phyloP scores from a whole-genome alignment of 2,888 invertebrate genomes.

The Lycophotia porphyrea region DNA sequence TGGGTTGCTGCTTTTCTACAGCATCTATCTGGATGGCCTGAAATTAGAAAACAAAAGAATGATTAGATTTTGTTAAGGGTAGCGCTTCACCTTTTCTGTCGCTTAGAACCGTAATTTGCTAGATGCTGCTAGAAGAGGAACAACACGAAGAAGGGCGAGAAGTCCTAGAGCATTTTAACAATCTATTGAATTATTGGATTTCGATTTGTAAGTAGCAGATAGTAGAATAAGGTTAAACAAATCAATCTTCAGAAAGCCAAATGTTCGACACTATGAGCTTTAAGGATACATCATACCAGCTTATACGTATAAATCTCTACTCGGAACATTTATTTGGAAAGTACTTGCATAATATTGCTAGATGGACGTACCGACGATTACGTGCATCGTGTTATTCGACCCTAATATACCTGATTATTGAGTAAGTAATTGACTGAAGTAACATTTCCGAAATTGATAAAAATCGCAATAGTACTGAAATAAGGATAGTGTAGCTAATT shows the following conservation, averaged over 20 bases:
- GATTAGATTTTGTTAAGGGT: not conserved
- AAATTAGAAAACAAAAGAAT: slow-evolving; percentile 48
- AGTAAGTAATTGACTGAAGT: not conserved
- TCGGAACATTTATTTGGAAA: not conserved
- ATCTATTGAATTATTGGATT: not conserved
- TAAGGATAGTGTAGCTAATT: not conserved
- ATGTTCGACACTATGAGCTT: not conserved
- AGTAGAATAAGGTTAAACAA: not conserved
- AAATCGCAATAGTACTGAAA: not conserved
- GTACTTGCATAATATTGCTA: not conserved
- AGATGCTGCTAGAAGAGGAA: not conserved
- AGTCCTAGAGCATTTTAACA: not conserved
- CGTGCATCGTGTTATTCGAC: not conserved
- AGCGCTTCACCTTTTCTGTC: not conserved
- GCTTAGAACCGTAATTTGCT: not conserved
- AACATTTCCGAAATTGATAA: slow-evolving; percentile 3
- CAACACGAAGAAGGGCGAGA: not conserved
- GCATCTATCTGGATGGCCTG: slow-evolving; percentile 73
- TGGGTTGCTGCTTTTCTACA: slow-evolving; percentile 75
- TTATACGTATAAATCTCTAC: not conserved
- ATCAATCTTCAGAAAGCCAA: slow-evolving; percentile 12
- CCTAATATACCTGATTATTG: not conserved
- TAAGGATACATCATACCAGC: slow-evolving; percentile 13
- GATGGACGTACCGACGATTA: not conserved
- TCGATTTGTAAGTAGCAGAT: not conserved